Base-by-base conservation (phyloP, 2,113 vertebrate species). In the Polypterus bichir region DNA sequence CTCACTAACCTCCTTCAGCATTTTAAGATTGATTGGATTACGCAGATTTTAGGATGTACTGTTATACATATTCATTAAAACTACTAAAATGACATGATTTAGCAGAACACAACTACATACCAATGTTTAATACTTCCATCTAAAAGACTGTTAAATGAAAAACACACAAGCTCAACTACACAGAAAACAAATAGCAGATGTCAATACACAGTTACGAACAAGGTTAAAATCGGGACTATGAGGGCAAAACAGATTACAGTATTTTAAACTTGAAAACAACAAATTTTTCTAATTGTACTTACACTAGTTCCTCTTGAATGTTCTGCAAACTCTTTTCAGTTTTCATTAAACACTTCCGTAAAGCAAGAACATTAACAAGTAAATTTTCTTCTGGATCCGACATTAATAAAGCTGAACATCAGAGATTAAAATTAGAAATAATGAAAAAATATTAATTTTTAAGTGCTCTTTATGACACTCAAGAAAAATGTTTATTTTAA, bases 301-400 rank as follows among this genome's bases (percentile, higher is more conserved):
- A 83, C 81, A 74, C 77, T 10, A 85, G 74, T 61, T 85, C 78
- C 63, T 86, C 80, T 63, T 79, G 79, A 62, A 84, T 69, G 71
- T 59, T 81, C 57, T 72, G 76, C 4, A 89, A 69, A 54, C 5
- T 81, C 72, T 72, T 68, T 70, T 91, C 88, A 5, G 87, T 89
- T 71, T 73, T 68, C 68, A 68, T 77, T 61, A 88, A 70, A 64
- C 79, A 81, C 71, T 71, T 81, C 67, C 73, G 83, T 67, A 89
- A 68, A 10, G 67, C 77, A 60, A 80, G 65, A 54, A 88, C 78
- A 71, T 83, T 74, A 70, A 74, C 76, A 6, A 80, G 70, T 59
- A 84, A 68, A 49, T 73, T 71, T 48, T 80, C 81, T 4, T 71
- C 81, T 64, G 79, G 62, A 59, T 75, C 70, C 66, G 63, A 76